phyloP scores from a whole-genome alignment of 2,888 invertebrate species.

The Embidobia sp. region DNA sequence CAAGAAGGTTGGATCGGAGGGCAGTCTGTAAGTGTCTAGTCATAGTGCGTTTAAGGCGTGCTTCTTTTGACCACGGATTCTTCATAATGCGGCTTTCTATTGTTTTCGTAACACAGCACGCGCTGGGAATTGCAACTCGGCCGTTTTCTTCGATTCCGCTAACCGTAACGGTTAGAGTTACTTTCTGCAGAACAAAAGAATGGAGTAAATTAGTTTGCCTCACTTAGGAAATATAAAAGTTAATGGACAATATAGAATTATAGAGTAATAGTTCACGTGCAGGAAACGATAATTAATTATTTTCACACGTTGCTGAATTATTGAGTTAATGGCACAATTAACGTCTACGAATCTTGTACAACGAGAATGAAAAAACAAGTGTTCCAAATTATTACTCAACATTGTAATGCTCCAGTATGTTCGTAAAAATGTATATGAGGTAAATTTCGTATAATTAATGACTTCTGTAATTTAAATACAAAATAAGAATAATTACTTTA shows the following conservation, averaged over 20 bases:
- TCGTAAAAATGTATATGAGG: no score
- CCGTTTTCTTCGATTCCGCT: neutral
- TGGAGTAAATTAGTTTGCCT: constrained; percentile 17
- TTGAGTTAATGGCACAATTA: constrained; percentile 38
- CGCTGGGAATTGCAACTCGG: neutral
- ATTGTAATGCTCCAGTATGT: no score
- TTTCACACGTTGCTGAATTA: constrained; percentile 41
- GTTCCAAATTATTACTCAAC: no score
- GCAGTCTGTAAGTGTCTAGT: constrained; percentile 80
- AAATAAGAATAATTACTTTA: no score
- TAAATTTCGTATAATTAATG: no score
- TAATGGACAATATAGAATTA: constrained; percentile 44
- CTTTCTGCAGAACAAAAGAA: constrained; percentile 18
- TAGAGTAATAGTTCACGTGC: constrained; percentile 9
- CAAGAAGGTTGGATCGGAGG: no score
- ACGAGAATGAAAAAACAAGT: no score
- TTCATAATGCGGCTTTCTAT: constrained; percentile 60
- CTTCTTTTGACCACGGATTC: constrained; percentile 73
- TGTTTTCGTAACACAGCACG: constrained; percentile 10
- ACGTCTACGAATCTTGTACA: neutral
- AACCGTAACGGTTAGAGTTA: neutral
- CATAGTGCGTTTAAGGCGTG: constrained; percentile 75
- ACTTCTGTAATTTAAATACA: no score
- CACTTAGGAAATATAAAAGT: constrained; percentile 53
- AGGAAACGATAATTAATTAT: constrained; percentile 48